Base-by-base conservation (phyloP, 2,113 vertebrate genomes). In the Hymenochirus boettgeri region DNA sequence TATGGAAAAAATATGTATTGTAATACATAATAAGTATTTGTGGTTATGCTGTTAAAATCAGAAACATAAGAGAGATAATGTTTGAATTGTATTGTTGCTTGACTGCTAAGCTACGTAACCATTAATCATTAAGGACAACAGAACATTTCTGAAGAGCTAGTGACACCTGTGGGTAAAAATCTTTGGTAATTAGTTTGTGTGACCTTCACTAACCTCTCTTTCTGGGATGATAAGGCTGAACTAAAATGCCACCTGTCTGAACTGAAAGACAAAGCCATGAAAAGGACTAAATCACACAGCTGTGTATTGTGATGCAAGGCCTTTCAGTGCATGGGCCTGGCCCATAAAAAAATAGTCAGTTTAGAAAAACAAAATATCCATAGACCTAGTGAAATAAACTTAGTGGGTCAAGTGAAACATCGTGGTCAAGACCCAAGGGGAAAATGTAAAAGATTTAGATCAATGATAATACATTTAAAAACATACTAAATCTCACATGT, bases 231-330 rank as follows among this genome's bases (percentile, higher is more conserved):
- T 67, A 67, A 67, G 64, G 58, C 21, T 59, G 56, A 51, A 52
- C 56, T 67, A 48, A 59, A 58, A 59, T 50, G 64, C 64, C 64
- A 67, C 64, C 64, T 67, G 64, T 67, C 55, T 48, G 54, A 52
- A 33, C 63, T 12, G 46, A 52, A 25, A 67, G 54, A 59, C 46
- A 67, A 59, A 67, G 64, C 64, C 42, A 29, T 39, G 64, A 59
- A 67, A 67, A 57, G n/a, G 25, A 25, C 55, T 67, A 67, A 67
- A 58, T 57, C 54, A 59, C 31, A 55, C 64, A 67, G 64, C 64
- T 67, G 64, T 51, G 64, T 59, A 52, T 39, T 59, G 64, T 52
- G 56, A 67, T 21, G 55, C 23, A 11, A 7, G 56, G 23, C 52
- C 64, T 42, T 39, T 59, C 18, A 46, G 56, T 59, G 64, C 18